Base-by-base conservation (phyloP, 1,140 invertebrate genomes). In the Scaptomyza graminum region DNA sequence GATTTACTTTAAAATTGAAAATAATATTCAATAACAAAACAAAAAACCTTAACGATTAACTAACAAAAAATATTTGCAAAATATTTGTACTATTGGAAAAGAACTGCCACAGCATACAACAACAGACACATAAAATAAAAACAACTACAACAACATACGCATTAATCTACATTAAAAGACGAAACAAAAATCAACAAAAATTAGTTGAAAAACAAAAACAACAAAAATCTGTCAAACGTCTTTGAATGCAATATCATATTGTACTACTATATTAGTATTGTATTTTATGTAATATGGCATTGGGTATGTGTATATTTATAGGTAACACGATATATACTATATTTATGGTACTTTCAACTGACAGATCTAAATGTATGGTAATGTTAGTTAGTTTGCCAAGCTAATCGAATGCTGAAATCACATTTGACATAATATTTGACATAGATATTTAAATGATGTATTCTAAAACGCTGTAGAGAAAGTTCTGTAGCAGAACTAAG, bases 1-100 rank as follows among this genome's bases (percentile, higher is more conserved):
- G 90, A 91, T 91, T 91, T 91, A 91, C 90, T 91, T 91, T 91
- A 90, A 74, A 80, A 90, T 72, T 88, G 74, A 87, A 90, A 87
- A 90, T 74, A 88, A 90, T 71, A 63, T 76, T 77, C 68, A 76
- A 78, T 71, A 51, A 71, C 64, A 63, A 52, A 74, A 71, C 70
- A 61, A 37, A 25, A 56, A 47, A 25, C 62, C 56, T 43, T 28
- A 8, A 66, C 15, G n/a, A 66, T 25, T 67, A 50, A 49, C 13
- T n/a, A 12, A 66, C 31, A 39, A 43, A 63, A 60, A 67, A 84
- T 74, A 85, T 76, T 84, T 84, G 76, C 49, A 81, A 79, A 88
- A 87, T 87, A 87, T 87, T 87, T 87, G 76, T 87, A 87, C 83
- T 88, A 88, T 88, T 88, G 76, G 83, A 88, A 88, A 88, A 88